These are phyloP conservation scores for Nematostella vectensis DNA, from an alignment of 92 coral and sea anemone genomes.

Conservation along the genomic window DNA sequence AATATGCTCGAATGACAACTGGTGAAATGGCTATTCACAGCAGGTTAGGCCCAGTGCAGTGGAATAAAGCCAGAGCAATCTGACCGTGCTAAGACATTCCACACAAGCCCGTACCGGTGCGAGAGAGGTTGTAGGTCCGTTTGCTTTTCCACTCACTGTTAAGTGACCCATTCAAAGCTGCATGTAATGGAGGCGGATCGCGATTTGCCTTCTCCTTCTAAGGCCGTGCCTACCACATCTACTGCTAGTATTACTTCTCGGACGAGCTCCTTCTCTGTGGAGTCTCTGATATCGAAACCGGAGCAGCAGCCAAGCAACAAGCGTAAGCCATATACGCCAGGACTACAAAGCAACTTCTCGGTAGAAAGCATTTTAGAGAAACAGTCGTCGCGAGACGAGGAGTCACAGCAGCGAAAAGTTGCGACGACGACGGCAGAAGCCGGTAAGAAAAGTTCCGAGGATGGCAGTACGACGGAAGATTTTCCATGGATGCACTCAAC, in stretches of 20 bases:
- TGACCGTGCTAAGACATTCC: constrained; percentile 10
- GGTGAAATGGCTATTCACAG: constrained; percentile 95
- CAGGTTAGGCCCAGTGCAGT: constrained; percentile 64
- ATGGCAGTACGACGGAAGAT: constrained; percentile 42
- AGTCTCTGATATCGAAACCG: constrained; percentile 86
- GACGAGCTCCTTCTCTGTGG: constrained; percentile 83
- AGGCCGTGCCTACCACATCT: neutral
- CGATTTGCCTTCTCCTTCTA: constrained; percentile 7
- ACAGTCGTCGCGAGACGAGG: constrained; percentile 55
- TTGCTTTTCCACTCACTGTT: too few relatives aligned
- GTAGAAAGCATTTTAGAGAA: constrained; percentile 91
- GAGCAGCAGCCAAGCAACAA: constrained; percentile 38
- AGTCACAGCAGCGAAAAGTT: constrained; percentile 20
- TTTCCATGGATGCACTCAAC: constrained; percentile 90
- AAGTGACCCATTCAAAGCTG: too few relatives aligned
- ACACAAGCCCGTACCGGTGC: too few relatives aligned
- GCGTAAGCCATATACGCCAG: constrained; percentile 45
- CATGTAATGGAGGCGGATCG: constrained; percentile 20
- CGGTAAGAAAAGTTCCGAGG: constrained; percentile 32
- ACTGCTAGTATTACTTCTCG: constrained; percentile 22
- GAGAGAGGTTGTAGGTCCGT: too few relatives aligned
- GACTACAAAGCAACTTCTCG: constrained; percentile 78
- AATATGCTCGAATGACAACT: constrained; percentile 93
- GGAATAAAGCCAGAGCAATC: constrained; percentile 42
- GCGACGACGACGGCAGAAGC: constrained; percentile 34